Percentiles rank a stretch among this genome's conserved stretches.
These are phyloP conservation scores for Diabrotica balteata DNA, from an alignment of 2,888 invertebrate genomes.

Conservation along the genomic window DNA sequence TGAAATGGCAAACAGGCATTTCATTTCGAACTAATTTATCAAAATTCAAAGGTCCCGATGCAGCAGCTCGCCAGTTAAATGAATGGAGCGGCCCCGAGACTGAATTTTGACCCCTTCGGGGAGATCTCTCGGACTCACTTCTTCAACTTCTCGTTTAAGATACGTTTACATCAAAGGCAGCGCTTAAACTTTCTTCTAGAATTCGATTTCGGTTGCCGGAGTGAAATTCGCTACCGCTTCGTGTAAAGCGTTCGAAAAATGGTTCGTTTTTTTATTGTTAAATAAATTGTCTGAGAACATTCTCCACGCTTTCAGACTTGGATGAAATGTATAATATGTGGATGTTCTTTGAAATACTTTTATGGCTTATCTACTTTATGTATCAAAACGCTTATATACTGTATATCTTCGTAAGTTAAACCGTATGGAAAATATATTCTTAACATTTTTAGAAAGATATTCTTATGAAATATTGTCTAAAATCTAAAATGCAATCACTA, in stretches of 20 bases:
- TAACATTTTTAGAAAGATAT: no score
- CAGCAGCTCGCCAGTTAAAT: constrained; percentile 1
- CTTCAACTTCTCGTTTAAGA: constrained; percentile 9
- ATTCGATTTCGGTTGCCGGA: constrained; percentile 13
- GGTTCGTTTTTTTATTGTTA: not conserved
- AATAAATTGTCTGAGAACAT: not conserved
- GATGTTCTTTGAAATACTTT: no score
- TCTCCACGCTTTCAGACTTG: no score
- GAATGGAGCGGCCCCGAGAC: constrained; percentile 1
- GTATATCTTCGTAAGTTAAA: no score
- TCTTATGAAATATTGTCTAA: no score
- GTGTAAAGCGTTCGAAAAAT: not conserved
- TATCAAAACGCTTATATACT: no score
- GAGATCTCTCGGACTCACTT: constrained; percentile 7
- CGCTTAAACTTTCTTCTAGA: constrained; percentile 9
- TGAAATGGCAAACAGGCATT: not conserved
- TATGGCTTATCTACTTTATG: no score
- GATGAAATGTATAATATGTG: no score
- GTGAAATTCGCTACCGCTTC: constrained; percentile 6
- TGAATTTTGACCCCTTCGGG: constrained; percentile 15
- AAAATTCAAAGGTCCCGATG: constrained; percentile 12
- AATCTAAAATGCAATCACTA: no score
- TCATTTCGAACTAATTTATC: constrained; percentile 12
- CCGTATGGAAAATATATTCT: no score
- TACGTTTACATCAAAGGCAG: constrained; percentile 7